These are phyloP conservation scores for Xenopus petersii DNA, from an alignment of 2,797 vertebrate species.

Conservation along the genomic window DNA sequence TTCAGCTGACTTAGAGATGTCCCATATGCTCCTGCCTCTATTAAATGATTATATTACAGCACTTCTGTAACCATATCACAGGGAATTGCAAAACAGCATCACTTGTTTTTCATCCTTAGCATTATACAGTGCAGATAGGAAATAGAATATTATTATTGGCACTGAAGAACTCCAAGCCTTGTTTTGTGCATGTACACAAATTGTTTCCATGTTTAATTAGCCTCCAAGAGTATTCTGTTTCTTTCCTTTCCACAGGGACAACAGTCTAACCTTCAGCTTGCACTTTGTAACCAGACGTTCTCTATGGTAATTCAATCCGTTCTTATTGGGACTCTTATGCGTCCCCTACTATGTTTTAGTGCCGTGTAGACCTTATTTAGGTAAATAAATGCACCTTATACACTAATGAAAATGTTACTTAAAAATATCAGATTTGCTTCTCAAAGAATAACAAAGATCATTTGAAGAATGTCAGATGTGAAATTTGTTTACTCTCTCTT, in stretches of 20 bases:
- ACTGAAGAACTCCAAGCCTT: constrained; percentile 50
- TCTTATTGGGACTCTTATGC: constrained; percentile 12
- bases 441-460: too few relatives aligned
- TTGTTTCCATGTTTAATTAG: constrained; percentile 61
- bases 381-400: background rate
- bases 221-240: constrained; percentile 56
- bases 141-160: constrained; percentile 62
- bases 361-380: background rate
- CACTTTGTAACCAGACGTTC: constrained; percentile 53
- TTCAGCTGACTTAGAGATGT: constrained; percentile 17
- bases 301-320: constrained; percentile 40
- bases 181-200: constrained; percentile 58
- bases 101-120: constrained; percentile 56
- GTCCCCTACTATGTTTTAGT: constrained; percentile 2
- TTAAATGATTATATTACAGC: constrained; percentile 39
- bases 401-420: too few relatives aligned
- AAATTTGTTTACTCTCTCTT: too few relatives aligned
- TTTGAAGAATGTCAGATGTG: too few relatives aligned
- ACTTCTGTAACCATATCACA: constrained; percentile 50
- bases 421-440: too few relatives aligned
- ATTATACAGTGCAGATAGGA: constrained; percentile 61
- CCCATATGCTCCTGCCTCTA: constrained; percentile 27
- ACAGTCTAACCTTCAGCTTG: constrained; percentile 50
- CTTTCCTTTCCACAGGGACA: constrained; percentile 57
- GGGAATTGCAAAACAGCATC: constrained; percentile 53